Percentiles rank a stretch among this genome's conserved stretches.
phyloP scores from a whole-genome alignment of 2,113 vertebrate species.

The Columba janthina region DNA sequence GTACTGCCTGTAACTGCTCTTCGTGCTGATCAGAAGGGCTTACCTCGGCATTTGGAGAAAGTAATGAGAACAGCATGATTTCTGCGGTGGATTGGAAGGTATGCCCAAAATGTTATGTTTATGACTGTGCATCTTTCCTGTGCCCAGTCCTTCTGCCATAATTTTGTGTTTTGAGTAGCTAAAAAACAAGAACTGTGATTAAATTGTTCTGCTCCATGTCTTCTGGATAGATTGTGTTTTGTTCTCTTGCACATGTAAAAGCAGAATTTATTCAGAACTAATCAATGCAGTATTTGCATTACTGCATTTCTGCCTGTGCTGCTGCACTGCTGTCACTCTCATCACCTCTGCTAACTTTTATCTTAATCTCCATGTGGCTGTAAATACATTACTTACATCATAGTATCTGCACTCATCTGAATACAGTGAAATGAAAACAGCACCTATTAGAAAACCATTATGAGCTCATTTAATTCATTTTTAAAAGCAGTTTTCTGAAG shows the following conservation, averaged over 20 bases:
- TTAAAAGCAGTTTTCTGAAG: not conserved
- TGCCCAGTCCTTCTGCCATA: not conserved
- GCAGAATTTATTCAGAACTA: not conserved
- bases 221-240: not conserved
- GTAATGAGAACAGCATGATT: rapidly evolving
- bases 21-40: not conserved
- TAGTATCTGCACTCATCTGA: not conserved
- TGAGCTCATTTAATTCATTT: not conserved
- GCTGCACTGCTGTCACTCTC: not conserved
- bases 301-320: not conserved
- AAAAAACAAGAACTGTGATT: not conserved
- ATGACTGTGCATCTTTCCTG: not conserved
- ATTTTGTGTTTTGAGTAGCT: not conserved
- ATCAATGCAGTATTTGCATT: not conserved
- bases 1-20: not conserved
- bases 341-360: not conserved
- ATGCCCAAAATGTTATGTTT: not conserved
- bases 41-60: not conserved
- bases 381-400: not conserved
- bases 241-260: not conserved
- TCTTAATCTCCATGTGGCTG: not conserved
- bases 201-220: not conserved
- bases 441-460: not conserved
- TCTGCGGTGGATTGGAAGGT: not conserved
- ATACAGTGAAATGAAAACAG: not conserved